Percentiles rank a stretch among this genome's conserved stretches.
Evolutionary conservation across 2,888 invertebrate species (phyloP).

Genomic region (Lasioglossum marginatum): DNA sequence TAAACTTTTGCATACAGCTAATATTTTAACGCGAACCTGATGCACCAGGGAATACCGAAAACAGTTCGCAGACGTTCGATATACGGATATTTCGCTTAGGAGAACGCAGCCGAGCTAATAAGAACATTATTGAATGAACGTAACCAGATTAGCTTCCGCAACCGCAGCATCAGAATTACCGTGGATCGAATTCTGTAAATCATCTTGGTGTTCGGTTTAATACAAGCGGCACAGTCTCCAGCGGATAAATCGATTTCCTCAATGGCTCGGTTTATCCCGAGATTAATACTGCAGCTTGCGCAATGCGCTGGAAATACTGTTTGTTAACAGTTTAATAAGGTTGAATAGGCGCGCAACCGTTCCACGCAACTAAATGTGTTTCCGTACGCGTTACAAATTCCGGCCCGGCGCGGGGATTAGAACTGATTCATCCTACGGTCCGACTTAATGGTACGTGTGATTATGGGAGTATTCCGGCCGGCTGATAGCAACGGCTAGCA

Average conservation of each 20-base stretch:
- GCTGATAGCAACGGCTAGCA: slow-evolving; percentile 43
- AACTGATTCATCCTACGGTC: slow-evolving; percentile 67
- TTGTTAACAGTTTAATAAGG: slow-evolving; percentile 73
- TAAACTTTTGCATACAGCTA: too few relatives aligned
- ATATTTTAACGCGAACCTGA: background rate
- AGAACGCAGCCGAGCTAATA: background rate
- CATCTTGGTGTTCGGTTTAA: slow-evolving; percentile 17
- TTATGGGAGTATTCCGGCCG: slow-evolving; percentile 62
- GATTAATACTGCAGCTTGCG: slow-evolving; percentile 22
- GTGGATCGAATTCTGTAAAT: slow-evolving; percentile 18
- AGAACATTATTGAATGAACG: background rate
- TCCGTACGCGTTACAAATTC: slow-evolving; percentile 47
- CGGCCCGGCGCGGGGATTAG: slow-evolving; percentile 40
- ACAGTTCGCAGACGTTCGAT: background rate
- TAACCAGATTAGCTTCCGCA: background rate
- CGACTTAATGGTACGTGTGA: slow-evolving; percentile 71
- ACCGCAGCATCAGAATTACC: background rate
- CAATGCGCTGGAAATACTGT: slow-evolving; percentile 58
- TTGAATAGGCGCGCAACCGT: slow-evolving; percentile 35
- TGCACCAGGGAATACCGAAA: background rate
- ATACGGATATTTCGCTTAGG: background rate
- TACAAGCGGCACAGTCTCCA: background rate
- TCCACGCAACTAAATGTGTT: slow-evolving; percentile 15
- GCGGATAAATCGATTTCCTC: slow-evolving; percentile 15
- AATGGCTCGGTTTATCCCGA: slow-evolving; percentile 22